Percentiles rank a stretch among this genome's conserved stretches.
phyloP scores from a whole-genome alignment of 2,888 invertebrate genomes.

The Melanostoma mellinum region DNA sequence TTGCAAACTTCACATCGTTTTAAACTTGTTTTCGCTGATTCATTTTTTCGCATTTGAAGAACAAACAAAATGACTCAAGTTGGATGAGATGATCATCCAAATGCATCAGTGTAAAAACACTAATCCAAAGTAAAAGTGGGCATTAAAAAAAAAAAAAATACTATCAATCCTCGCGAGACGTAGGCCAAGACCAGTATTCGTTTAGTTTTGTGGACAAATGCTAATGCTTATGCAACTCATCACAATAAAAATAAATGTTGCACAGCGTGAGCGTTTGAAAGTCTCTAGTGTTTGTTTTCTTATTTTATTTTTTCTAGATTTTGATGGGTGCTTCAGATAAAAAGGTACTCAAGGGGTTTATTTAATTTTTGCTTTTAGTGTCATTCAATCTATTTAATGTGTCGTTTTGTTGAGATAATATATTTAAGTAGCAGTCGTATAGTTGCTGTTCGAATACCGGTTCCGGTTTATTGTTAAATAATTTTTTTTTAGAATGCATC shows the following conservation, averaged over 20 bases:
- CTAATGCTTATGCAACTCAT: constrained; percentile 16
- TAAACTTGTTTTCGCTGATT: no score
- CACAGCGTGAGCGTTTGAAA: constrained; percentile 1
- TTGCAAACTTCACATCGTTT: no score
- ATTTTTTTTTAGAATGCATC: no score
- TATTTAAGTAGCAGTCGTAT: not conserved
- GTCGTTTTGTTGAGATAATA: constrained; percentile 6
- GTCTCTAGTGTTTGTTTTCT: not conserved
- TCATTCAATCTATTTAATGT: constrained; percentile 23
- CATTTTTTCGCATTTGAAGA: no score
- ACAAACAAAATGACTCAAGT: no score
- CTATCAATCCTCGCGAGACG: no score
- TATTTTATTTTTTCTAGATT: no score
- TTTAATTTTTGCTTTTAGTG: constrained; percentile 14
- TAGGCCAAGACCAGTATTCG: not conserved
- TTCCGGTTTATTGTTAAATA: constrained; percentile 41
- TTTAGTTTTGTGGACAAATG: constrained; percentile 9
- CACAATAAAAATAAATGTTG: constrained; percentile 5
- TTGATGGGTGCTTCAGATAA: constrained; percentile 29
- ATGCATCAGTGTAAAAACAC: no score
- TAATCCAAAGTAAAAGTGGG: no score
- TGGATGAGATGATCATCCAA: no score
- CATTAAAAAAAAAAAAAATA: no score
- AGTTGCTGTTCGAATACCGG: constrained; percentile 28
- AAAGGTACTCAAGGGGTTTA: constrained; percentile 14